Base-by-base conservation (phyloP, 2,113 vertebrate genomes). In the Pogona vitticeps region DNA sequence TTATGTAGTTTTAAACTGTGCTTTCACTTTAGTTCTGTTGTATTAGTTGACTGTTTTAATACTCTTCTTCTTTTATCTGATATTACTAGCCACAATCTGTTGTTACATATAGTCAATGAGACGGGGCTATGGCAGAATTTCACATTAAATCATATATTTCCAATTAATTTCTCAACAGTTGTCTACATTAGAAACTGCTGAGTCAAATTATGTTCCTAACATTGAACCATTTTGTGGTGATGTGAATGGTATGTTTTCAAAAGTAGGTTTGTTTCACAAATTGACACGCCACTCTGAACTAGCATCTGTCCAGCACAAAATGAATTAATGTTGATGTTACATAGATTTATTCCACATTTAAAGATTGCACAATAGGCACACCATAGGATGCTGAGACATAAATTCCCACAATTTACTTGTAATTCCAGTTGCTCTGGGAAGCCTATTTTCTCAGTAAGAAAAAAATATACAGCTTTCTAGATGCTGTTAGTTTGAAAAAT, bases 401-500 rank as follows among this genome's bases (percentile, higher is more conserved):
- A 92, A 91, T 61, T 52, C 21, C 8, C 15, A 56, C 71, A 21
- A 56, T 92, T 86, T 87, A 68, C 65, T 92, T 89, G 70, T 70
- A 46, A 26, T 85, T 71, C 52, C 52, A 76, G 2, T 82, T 87
- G 28, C 77, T 88, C 31, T 78, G 70, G 20, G 72, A 86, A 94
- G 36, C 72, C 75, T 90, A 0, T 40, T 92, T 93, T 87, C 38
- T 88, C 81, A 89, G 8, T 86, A 87, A 78, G 67, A 87, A 46
- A 85, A 93, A 85, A 83, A 88, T 58, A 42, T 10, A n/a, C n/a
- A 33, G 63, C 42, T 93, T 8, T 28, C 7, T 82, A 76, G 33
- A 72, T 85, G n/a, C 84, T 42, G 20, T 91, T 87, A 88, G 38
- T 86, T 90, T 86, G 86, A 92, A 91, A 90, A 91, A 84, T 82